Evolutionary conservation across 2,888 invertebrate species (phyloP), one percentile per base, ranked within the genome.

Genomic region (Cheilosia soror): DNA sequence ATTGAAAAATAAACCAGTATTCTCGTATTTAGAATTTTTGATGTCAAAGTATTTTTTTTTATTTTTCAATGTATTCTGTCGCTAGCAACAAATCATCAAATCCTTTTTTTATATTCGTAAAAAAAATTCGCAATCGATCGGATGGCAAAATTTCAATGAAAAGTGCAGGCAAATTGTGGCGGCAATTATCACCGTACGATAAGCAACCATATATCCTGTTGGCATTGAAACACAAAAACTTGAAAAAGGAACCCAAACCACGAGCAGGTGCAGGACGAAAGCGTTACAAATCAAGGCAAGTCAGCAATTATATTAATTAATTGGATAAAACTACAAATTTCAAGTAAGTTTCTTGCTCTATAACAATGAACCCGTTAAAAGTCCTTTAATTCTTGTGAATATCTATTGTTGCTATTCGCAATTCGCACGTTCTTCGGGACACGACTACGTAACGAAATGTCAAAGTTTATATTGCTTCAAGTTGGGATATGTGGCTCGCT

Each of bases 71-170:
- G 44, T 5, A 5, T 6, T 29, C 11, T 1, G 3, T 25, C 2
- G 6, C n/a, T 2, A 62, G 60, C 15, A 47, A 11, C 0, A 75
- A 69, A 42, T 33, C 58, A 25, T 29, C 11, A 31, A 77, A 82
- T 72, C 71, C 82, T 0, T 82, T 77, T 29, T 66, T 82, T 11
- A 55, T 82, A 4, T 82, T 77, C 15, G 7, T 71, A 0, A 25
- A 37, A 40, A 66, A 77, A 44, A 0, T 77, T 9, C 76, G 82
- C 20, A 49, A 53, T 11, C 9, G 31, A 4, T 13, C 15, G 9
- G 31, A 53, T 20, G 27, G 0, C 1, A 77, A 71, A 51, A 31
- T 72, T 37, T 37, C 65, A 2, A 11, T 29, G 2, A 65, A 27
- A 37, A 31, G 3, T 33, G 58, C 58, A 0, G 69, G 47, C 5